Conservation (phyloP, 1,140 invertebrate genomes). For the Mizuhopecten yessoensis region DNA sequence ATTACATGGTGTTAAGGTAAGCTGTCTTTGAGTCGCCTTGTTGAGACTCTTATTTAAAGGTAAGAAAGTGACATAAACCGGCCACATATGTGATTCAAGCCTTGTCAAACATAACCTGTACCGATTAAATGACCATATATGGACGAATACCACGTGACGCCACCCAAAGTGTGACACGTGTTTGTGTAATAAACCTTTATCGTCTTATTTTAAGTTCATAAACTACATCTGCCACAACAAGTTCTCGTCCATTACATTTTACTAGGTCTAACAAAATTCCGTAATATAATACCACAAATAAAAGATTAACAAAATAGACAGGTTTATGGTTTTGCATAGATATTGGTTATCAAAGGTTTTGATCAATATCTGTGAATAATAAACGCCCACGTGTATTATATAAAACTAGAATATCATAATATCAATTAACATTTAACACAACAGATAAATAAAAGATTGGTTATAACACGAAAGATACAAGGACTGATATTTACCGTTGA, state of each 20-base stretch:
- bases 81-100: background rate
- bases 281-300: background rate
- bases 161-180: background rate
- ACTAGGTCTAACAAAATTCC: background rate
- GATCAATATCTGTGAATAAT: no score
- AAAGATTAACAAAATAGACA: background rate
- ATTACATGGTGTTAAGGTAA: background rate
- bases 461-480: no score
- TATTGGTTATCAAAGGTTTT: no score
- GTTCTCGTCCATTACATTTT: background rate
- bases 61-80: slow-evolving; percentile 24
- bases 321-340: no score
- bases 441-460: no score
- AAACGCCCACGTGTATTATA: no score
- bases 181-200: slow-evolving; percentile 22
- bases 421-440: no score
- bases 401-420: no score
- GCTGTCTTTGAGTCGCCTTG: background rate
- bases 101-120: background rate
- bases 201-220: background rate
- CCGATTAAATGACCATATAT: slow-evolving; percentile 19
- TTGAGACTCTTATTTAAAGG: background rate
- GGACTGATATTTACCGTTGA: no score
- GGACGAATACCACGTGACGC: background rate
- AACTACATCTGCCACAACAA: background rate